Base-by-base conservation (phyloP, 2,888 invertebrate genomes). In the Sinelater perroti region DNA sequence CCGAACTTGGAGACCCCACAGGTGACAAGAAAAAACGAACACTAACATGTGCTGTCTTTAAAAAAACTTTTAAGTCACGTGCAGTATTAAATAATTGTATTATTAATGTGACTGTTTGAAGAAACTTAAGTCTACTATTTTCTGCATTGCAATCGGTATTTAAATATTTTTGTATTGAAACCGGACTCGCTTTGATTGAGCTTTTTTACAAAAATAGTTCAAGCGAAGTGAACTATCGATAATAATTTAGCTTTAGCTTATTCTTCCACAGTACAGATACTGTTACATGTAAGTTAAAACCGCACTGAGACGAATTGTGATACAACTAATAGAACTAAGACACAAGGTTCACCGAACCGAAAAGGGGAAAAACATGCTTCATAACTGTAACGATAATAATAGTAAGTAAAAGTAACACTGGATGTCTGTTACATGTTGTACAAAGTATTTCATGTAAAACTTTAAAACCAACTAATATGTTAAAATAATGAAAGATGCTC, bases 1-100 rank as follows among this genome's bases (percentile, higher is more conserved):
- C 61, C 78, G 78, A 38, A 75, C 81, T 11, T 85, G 85, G 85
- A 75, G 83, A 36, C 83, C 84, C 21, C 79, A 81, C 61, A 83
- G 85, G 74, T 79, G 78, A 78, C 77, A 56, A 45, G 50, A 46
- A 14, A 54, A 55, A 35, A 54, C 54, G 20, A 59, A 31, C 38
- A 44, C 45, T n/a, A 54, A 59, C 14, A 46, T 56, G 56, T 60
- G 60, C 21, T 60, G 60, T 33, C 40, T 58, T 16, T 58, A 53
- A 49, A 54, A 10, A 8, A 13, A 2, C 5, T 33, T 33, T 28
- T 28, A 5, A n/a, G 28, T n/a, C n/a, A n/a, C n/a, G n/a, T n/a
- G n/a, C n/a, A n/a, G n/a, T n/a, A n/a, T n/a, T n/a, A n/a, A n/a
- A n/a, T n/a, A n/a, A n/a, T n/a, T n/a, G n/a, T n/a, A n/a, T n/a